A percentile compares a stretch with the other conserved stretches of the same genome.
phyloP scores from a whole-genome alignment of 2,797 vertebrate species.

The Xerus rutilus region DNA sequence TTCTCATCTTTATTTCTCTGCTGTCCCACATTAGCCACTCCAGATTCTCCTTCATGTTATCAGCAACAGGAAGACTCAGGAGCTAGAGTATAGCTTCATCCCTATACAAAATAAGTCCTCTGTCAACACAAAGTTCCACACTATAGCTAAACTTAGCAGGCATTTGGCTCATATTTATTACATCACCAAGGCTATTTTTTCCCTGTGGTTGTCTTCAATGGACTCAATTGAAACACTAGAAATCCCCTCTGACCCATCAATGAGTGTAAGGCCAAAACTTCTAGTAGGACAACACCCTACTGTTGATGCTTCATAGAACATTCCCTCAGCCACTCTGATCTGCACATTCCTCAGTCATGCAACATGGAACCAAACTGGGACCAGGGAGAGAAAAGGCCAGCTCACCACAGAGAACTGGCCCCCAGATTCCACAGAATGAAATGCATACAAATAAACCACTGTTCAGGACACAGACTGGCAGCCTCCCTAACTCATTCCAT shows the following conservation, averaged over 20 bases:
- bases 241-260: constrained; percentile 30
- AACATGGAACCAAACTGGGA: neutral
- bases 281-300: constrained; percentile 57
- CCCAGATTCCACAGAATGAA: neutral
- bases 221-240: constrained; percentile 67
- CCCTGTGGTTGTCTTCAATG: constrained; percentile 63
- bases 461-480: neutral
- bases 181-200: constrained; percentile 72
- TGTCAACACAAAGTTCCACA: neutral
- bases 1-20: neutral
- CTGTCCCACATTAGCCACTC: neutral
- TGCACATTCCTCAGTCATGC: constrained; percentile 53
- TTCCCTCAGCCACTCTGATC: neutral
- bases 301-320: constrained; percentile 63
- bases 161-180: constrained; percentile 37
- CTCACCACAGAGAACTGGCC: neutral
- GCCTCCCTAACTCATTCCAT: neutral
- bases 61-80: neutral
- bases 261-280: constrained; percentile 28
- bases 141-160: constrained; percentile 68
- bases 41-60: neutral
- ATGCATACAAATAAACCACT: constrained; percentile 36
- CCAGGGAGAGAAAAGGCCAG: neutral
- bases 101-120: constrained; percentile 59
- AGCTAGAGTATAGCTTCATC: neutral